Percentiles rank a stretch among this genome's conserved stretches.
Conservation (phyloP, 2,888 invertebrate genomes). For the Matsumyia berberina region DNA sequence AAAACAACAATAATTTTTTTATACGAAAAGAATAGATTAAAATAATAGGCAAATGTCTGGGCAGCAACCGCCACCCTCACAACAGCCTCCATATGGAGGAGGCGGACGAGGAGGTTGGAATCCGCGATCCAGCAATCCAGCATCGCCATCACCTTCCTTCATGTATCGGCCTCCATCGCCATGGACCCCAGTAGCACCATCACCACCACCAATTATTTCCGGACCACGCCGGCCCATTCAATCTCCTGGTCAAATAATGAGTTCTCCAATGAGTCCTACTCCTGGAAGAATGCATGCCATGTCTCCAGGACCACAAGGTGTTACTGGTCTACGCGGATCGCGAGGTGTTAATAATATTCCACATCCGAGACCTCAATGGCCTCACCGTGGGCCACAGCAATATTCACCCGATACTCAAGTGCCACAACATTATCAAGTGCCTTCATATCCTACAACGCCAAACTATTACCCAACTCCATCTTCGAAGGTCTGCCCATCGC, state of each 20-base stretch:
- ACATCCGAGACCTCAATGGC: slow-evolving; percentile 89
- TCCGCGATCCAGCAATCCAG: slow-evolving; percentile 81
- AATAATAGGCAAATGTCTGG: slow-evolving; percentile 81
- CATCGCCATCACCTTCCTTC: slow-evolving; percentile 85
- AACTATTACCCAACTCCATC: slow-evolving; percentile 60
- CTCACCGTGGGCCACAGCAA: slow-evolving; percentile 83
- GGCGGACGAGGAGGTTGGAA: slow-evolving; percentile 83
- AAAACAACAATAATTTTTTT: slow-evolving; percentile 12
- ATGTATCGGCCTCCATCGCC: slow-evolving; percentile 91
- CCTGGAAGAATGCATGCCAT: slow-evolving; percentile 81
- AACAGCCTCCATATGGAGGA: slow-evolving; percentile 80
- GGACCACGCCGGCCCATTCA: slow-evolving; percentile 86
- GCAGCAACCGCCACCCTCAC: slow-evolving; percentile 81
- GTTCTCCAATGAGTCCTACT: slow-evolving; percentile 79
- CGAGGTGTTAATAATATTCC: slow-evolving; percentile 85
- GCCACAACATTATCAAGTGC: slow-evolving; percentile 83
- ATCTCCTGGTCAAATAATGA: slow-evolving; percentile 77
- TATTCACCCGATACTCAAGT: slow-evolving; percentile 80
- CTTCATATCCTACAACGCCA: slow-evolving; percentile 80
- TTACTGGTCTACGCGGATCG: slow-evolving; percentile 84
- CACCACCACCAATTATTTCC: slow-evolving; percentile 90
- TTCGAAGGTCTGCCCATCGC: slow-evolving; percentile 79
- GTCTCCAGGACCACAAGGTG: slow-evolving; percentile 85
- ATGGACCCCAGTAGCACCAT: slow-evolving; percentile 86
- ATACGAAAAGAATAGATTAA: slow-evolving; percentile 45